phyloP scores from a whole-genome alignment of 2,888 invertebrate genomes.

The Synanthedon tipuliformis region DNA sequence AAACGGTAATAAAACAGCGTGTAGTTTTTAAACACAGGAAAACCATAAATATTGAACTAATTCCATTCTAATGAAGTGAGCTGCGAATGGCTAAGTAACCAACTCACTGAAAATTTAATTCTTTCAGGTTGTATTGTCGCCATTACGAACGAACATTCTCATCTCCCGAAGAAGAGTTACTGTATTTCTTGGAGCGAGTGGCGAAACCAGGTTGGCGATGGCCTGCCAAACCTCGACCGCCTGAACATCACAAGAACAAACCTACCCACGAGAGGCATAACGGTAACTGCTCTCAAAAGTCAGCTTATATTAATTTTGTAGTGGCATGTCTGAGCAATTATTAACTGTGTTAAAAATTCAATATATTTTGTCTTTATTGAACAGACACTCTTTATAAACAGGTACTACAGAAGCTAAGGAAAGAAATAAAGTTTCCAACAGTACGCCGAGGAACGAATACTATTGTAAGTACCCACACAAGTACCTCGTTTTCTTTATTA shows the following conservation, averaged over 20 bases:
- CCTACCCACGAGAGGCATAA: constrained; percentile 51
- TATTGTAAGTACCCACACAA: constrained; percentile 55
- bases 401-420: constrained; percentile 49
- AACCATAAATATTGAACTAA: too few species aligned
- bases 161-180: constrained; percentile 79
- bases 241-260: constrained; percentile 75
- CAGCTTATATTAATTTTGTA: neutral
- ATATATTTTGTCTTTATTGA: constrained; percentile 9
- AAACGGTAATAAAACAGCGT: too few species aligned
- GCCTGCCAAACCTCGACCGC: constrained; percentile 76
- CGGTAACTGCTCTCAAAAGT: constrained; percentile 18
- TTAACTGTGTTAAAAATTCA: neutral
- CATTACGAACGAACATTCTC: constrained; percentile 76
- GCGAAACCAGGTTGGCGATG: constrained; percentile 87
- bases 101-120: neutral
- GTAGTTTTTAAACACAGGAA: too few species aligned
- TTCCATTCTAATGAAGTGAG: too few species aligned
- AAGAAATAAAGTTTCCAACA: constrained; percentile 46
- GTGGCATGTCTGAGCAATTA: too few species aligned
- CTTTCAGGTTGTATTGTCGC: constrained; percentile 79
- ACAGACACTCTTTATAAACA: constrained; percentile 14
- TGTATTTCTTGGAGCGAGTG: constrained; percentile 83
- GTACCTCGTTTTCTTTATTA: too few species aligned
- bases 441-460: constrained; percentile 56
- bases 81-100: neutral